These are phyloP conservation scores for Zele albiditarsus DNA, from an alignment of 2,888 invertebrate species.

Conservation along the genomic window DNA sequence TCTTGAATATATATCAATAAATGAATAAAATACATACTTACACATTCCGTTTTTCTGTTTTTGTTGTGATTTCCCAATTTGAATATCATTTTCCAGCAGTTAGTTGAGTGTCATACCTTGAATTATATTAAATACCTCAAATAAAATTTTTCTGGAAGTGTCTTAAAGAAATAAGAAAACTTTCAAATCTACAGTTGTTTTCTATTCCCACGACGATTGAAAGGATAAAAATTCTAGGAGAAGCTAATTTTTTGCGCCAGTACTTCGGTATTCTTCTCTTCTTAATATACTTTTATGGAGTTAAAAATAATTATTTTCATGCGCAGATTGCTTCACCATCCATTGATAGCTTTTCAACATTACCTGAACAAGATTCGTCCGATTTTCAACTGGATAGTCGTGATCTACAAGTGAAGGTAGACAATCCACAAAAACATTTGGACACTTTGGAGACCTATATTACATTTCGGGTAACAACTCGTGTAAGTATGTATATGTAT, in stretches of 20 bases:
- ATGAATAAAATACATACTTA: not conserved
- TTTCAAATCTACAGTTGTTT: too few species aligned
- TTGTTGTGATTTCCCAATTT: not conserved
- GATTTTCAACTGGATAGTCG: constrained; percentile 75
- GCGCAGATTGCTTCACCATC: constrained; percentile 75
- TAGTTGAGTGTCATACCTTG: too few species aligned
- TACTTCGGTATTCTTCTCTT: not conserved
- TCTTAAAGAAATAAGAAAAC: too few species aligned
- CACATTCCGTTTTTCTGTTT: not conserved
- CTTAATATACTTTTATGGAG: not conserved
- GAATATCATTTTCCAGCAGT: too few species aligned
- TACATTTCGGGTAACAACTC: constrained; percentile 81
- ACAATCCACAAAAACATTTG: constrained; percentile 83
- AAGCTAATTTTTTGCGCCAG: not conserved
- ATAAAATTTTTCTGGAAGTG: too few species aligned
- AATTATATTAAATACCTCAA: too few species aligned
- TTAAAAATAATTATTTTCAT: not conserved
- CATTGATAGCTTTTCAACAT: constrained; percentile 77
- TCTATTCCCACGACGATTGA: too few species aligned
- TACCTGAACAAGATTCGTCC: constrained; percentile 76
- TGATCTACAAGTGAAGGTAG: constrained; percentile 80
- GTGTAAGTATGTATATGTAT: constrained; percentile 70
- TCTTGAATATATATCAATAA: not conserved
- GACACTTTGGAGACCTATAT: constrained; percentile 83
- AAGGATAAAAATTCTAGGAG: too few species aligned